Evolutionary conservation across 2,113 vertebrate species (phyloP), one percentile per base, ranked within the genome.

Genomic region (Ovis canadensis): DNA sequence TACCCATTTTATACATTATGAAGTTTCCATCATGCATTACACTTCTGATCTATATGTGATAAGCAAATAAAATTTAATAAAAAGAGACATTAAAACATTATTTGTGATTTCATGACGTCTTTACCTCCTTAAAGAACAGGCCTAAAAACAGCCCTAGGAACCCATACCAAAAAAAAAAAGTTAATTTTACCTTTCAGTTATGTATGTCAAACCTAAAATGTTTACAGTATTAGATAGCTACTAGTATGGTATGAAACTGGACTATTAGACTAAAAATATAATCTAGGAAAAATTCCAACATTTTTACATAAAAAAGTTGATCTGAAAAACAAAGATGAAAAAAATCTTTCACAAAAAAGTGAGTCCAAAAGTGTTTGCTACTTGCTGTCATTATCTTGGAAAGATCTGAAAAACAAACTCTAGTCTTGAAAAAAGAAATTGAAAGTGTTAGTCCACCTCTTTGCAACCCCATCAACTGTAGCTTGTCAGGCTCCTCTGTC

Each of bases 131-230:
- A 54, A 67, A 95, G 74, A 94, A 95, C 5, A 87, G 57, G 64
- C 50, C 55, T 86, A 86, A 59, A 89, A 31, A 97, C 96, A 95
- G 55, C 97, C 97, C 97, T 92, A 92, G 98, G 23, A 98, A 98
- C 96, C 84, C 2, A 13, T 1, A 87, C 0, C 71, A 43, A 43
- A 43, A 43, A 14, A 40, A 97, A 88, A 80, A 33, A 88, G 57
- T 78, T 90, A 74, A 17, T 94, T 96, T 93, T 96, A 98, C 54
- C 55, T 0, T 36, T 71, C 19, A n/a, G 88, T 97, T 96, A 94
- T 64, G 88, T 90, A 88, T 97, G 74, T 88, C 85, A 92, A 83
- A 83, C 52, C 71, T 45, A 98, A 93, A 81, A 97, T 64, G 6
- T 80, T 48, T 95, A 67, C 36, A 50, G 91, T 98, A 97, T 94